Evolutionary conservation across 1,140 invertebrate genomes (phyloP), one percentile per base, ranked within the genome.

Genomic region (Neodiprion lecontei): DNA sequence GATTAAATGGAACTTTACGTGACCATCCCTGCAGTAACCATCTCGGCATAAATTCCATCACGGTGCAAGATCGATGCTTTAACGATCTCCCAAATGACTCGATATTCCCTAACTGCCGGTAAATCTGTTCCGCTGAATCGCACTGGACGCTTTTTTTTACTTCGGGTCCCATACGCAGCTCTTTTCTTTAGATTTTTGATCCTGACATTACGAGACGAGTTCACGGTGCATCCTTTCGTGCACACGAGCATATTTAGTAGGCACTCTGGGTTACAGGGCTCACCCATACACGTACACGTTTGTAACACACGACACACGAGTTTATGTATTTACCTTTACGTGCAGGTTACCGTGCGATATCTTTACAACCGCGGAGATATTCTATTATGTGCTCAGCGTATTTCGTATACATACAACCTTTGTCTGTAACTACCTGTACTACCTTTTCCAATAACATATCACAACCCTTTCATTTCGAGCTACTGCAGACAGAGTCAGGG

Each of bases 261-360:
- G 11, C 53, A 5, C 11, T 9, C 5, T 17, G 53, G 11, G 5
- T 17, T 61, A 61, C 53, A 17, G 53, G 28, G 28, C 28, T 40
- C 28, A 40, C 28, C 28, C 28, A 40, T 1, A 40, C 28, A 40
- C 28, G 28, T 61, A 61, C 9, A 61, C 53, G 11, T 61, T 7
- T 61, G 53, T 61, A 17, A 7, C 5, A 9, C 9, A 61, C 53
- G 53, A 61, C 53, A 14, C 9, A 12, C 53, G 53, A 14, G 53
- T 61, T 61, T 61, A 61, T 61, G 53, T 61, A 61, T 61, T 61
- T 61, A 61, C 53, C 53, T 61, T 61, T 61, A 17, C n/a, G 53
- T 61, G 53, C 28, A 40, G 28, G 53, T 61, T 61, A 61, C 53
- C 53, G 53, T 61, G 53, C 53, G 53, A 3, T 61, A 61, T 61